Conservation (phyloP, 2,113 vertebrate genomes). For the Neolamprologus cancellatus region DNA sequence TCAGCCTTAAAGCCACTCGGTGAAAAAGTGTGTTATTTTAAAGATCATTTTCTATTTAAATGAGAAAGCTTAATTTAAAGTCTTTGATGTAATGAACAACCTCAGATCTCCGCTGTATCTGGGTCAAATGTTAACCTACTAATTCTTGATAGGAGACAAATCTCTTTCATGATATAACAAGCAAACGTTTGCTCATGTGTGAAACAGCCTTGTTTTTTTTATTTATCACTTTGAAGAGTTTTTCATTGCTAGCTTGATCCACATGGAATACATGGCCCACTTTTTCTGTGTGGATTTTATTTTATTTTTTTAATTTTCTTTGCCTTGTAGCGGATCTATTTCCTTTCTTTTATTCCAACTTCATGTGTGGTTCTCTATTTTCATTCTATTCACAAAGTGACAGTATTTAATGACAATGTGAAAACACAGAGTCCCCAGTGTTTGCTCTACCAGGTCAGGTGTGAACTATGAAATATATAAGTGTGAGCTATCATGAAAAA, state of each 20-base stretch:
- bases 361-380: neutral
- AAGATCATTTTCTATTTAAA: slow-evolving; percentile 7
- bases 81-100: slow-evolving; percentile 37
- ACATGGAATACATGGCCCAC: slow-evolving; percentile 45
- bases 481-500: neutral
- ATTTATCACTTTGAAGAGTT: slow-evolving; percentile 56
- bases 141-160: slow-evolving; percentile 47
- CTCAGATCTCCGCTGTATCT: slow-evolving; percentile 10
- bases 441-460: neutral
- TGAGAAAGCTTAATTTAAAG: slow-evolving; percentile 26
- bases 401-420: neutral
- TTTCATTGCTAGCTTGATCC: slow-evolving; percentile 25
- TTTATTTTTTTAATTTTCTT: neutral
- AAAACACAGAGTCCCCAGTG: neutral
- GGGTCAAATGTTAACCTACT: slow-evolving; percentile 46
- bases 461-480: neutral
- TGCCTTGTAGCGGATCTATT: neutral
- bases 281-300: neutral
- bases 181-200: slow-evolving; percentile 35
- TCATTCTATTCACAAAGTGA: neutral
- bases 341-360: neutral
- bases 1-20: neutral
- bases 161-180: slow-evolving; percentile 55
- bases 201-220: slow-evolving; percentile 42
- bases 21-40: neutral